These are phyloP conservation scores for Malurus elegans DNA, from an alignment of 2,113 vertebrate genomes.

Conservation along the genomic window DNA sequence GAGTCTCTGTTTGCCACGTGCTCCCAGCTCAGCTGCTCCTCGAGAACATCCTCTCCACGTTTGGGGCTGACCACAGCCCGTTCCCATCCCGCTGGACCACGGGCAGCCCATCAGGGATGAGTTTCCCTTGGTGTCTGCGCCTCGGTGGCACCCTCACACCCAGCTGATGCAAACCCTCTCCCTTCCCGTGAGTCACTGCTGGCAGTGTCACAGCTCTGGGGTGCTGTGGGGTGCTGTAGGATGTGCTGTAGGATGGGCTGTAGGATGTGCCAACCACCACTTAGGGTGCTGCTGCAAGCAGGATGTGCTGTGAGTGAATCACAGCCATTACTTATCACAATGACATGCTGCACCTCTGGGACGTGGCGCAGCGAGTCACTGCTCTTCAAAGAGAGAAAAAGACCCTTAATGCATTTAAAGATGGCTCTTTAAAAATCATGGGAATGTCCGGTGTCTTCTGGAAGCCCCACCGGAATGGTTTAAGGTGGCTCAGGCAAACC, in stretches of 20 bases:
- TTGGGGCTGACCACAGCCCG: fast-evolving
- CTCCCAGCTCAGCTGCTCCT: neutral
- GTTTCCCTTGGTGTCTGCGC: neutral
- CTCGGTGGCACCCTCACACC: neutral
- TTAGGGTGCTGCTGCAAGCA: neutral
- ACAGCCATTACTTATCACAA: neutral
- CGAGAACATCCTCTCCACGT: neutral
- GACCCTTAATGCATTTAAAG: neutral
- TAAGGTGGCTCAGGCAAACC: neutral
- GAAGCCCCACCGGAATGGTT: neutral
- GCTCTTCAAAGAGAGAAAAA: neutral
- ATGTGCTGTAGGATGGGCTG: too few species aligned
- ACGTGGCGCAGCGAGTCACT: neutral
- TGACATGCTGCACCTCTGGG: neutral
- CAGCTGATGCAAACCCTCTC: neutral
- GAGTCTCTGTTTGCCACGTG: fast-evolving
- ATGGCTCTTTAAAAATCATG: neutral
- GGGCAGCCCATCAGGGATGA: fast-evolving
- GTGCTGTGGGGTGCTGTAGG: neutral
- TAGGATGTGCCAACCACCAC: neutral
- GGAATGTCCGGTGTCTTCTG: neutral
- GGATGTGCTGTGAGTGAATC: neutral
- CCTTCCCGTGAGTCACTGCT: neutral
- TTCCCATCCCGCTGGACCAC: neutral
- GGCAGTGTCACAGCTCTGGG: neutral